Conservation (phyloP, 1,140 invertebrate genomes). For the Trachymyrmex septentrionalis region DNA sequence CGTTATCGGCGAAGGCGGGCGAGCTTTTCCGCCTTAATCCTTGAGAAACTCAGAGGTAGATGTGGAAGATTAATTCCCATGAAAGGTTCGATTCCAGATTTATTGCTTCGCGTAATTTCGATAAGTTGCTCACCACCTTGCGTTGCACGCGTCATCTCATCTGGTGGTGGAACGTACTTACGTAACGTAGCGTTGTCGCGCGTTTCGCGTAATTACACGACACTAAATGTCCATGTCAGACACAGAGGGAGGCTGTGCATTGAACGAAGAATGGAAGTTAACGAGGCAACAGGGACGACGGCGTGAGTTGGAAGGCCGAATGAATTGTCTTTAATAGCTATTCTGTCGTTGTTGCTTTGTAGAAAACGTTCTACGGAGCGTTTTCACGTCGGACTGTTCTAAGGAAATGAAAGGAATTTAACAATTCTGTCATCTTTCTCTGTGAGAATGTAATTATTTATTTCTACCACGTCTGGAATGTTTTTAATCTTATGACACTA, state of each 20-base stretch:
- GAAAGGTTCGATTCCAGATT: background rate
- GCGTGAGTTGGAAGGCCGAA: constrained; percentile 31
- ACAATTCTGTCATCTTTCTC: background rate
- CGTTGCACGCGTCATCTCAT: background rate
- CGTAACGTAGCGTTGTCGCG: constrained; percentile 2
- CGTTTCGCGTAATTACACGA: constrained; percentile 30
- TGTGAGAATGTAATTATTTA: background rate
- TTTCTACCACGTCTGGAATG: background rate
- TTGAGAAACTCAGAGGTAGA: background rate
- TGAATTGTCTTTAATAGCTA: constrained; percentile 52
- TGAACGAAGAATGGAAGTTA: constrained; percentile 46
- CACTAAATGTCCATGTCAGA: constrained; percentile 33
- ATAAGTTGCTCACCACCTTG: background rate
- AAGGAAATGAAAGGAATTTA: constrained; percentile 43
- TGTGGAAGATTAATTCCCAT: constrained; percentile 11
- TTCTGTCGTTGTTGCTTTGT: constrained; percentile 33
- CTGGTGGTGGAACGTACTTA: background rate
- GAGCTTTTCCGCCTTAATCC: background rate
- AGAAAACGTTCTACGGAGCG: background rate
- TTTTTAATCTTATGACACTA: background rate
- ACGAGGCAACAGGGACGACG: constrained; percentile 27
- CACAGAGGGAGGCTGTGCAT: constrained; percentile 18
- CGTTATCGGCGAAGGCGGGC: background rate
- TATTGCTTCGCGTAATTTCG: constrained; percentile 4
- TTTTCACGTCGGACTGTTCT: constrained; percentile 20